These are phyloP conservation scores for Sporophila hypoxantha DNA, from an alignment of 2,113 vertebrate species.

Conservation along the genomic window DNA sequence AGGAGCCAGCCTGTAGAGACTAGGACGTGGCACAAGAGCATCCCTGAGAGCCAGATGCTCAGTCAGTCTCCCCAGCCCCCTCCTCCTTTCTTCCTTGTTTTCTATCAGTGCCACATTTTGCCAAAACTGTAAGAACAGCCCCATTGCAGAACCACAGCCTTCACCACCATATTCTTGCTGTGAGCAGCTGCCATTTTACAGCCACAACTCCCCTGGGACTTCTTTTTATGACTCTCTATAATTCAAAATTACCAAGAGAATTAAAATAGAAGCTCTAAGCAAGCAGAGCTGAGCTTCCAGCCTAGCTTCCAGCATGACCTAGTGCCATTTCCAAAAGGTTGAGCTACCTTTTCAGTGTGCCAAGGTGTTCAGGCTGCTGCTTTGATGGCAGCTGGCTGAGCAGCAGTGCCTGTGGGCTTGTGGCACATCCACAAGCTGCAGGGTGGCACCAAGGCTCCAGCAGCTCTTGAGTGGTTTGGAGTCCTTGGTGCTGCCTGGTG, in stretches of 20 bases:
- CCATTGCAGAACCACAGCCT: neutral
- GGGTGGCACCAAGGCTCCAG: neutral
- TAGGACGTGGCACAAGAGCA: neutral
- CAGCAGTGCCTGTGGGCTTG: rapidly evolving
- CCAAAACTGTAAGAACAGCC: neutral
- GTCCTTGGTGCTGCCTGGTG: rapidly evolving
- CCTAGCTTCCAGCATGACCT: neutral
- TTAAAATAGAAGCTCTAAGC: neutral
- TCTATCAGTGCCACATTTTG: neutral
- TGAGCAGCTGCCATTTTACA: neutral
- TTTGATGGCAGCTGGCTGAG: neutral
- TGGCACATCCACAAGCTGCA: neutral
- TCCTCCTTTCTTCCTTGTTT: neutral
- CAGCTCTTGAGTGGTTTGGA: neutral
- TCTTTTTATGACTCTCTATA: neutral
- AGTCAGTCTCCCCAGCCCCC: neutral
- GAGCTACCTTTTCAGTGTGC: neutral
- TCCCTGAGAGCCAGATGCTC: neutral
- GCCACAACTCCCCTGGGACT: neutral
- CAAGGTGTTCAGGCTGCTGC: neutral
- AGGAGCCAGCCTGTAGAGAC: neutral
- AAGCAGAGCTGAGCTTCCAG: neutral
- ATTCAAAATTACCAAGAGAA: neutral
- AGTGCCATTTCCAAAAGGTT: neutral
- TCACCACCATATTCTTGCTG: neutral